A percentile compares a stretch with the other conserved stretches of the same genome.
Evolutionary conservation across 2,113 vertebrate genomes (phyloP).

Genomic region (Bufo gargarizans): DNA sequence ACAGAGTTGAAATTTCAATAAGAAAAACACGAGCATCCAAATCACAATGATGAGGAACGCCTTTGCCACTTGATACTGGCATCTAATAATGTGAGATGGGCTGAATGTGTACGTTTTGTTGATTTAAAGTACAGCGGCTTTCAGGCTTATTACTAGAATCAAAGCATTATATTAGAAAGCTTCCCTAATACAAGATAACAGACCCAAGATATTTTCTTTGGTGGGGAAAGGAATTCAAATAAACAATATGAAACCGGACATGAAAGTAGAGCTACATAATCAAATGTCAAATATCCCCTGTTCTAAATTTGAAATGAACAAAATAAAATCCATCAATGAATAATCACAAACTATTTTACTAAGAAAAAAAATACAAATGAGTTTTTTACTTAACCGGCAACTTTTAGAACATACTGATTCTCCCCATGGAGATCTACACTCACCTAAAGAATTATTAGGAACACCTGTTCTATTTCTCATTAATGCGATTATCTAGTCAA

Average conservation of each 20-base stretch:
- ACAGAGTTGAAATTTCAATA: slow-evolving; percentile 14
- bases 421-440: neutral
- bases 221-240: slow-evolving; percentile 15
- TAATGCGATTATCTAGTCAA: too few species aligned
- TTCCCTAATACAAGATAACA: neutral
- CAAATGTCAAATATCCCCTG: neutral
- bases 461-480: too few species aligned
- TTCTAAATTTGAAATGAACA: neutral
- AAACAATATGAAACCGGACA: neutral
- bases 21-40: slow-evolving; percentile 23
- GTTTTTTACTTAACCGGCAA: neutral
- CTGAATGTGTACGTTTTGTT: neutral
- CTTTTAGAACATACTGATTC: neutral
- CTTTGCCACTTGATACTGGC: slow-evolving; percentile 23
- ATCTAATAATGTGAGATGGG: neutral
- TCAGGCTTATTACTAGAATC: neutral
- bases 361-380: neutral
- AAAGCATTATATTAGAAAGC: neutral
- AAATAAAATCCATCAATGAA: neutral
- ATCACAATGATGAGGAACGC: slow-evolving; percentile 18
- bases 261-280: neutral
- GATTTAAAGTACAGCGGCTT: slow-evolving; percentile 4
- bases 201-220: neutral
- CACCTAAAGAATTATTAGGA: too few species aligned
- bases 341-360: neutral